These are phyloP conservation scores for Dione juno DNA, from an alignment of 2,888 invertebrate genomes.

Conservation along the genomic window DNA sequence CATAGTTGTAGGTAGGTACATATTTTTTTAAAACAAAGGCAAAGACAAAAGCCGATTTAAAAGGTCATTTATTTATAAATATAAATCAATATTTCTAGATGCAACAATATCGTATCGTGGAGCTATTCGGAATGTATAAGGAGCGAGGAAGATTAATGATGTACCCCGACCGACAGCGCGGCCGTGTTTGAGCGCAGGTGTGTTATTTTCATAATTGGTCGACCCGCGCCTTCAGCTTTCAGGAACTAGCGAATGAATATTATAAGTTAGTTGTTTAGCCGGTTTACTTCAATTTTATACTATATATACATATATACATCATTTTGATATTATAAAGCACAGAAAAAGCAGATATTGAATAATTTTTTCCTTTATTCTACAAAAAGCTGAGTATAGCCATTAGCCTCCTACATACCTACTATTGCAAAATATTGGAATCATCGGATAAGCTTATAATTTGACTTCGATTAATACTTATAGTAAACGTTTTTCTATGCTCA, in stretches of 20 bases:
- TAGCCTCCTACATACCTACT: no score
- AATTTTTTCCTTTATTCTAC: no score
- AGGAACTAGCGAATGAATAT: slow-evolving; percentile 45
- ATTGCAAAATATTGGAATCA: no score
- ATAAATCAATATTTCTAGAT: slow-evolving; percentile 53
- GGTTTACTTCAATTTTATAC: background rate
- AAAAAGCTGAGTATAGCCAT: no score
- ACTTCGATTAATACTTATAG: no score
- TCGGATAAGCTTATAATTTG: no score
- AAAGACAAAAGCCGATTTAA: slow-evolving; percentile 29
- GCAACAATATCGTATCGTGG: slow-evolving; percentile 57
- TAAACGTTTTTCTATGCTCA: no score
- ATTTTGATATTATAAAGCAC: no score
- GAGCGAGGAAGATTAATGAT: slow-evolving; percentile 80
- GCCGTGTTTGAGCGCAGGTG: slow-evolving; percentile 82
- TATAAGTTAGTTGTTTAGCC: slow-evolving; percentile 14
- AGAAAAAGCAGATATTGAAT: no score
- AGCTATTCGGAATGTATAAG: slow-evolving; percentile 73
- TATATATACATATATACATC: background rate
- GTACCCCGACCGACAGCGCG: slow-evolving; percentile 67
- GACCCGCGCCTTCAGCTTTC: slow-evolving; percentile 74
- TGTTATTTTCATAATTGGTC: slow-evolving; percentile 83
- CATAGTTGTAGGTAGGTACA: no score
- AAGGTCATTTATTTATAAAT: slow-evolving; percentile 43
- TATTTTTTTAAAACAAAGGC: background rate